phyloP scores from a whole-genome alignment of 2,888 invertebrate species.

The Pemphredon lugubris region DNA sequence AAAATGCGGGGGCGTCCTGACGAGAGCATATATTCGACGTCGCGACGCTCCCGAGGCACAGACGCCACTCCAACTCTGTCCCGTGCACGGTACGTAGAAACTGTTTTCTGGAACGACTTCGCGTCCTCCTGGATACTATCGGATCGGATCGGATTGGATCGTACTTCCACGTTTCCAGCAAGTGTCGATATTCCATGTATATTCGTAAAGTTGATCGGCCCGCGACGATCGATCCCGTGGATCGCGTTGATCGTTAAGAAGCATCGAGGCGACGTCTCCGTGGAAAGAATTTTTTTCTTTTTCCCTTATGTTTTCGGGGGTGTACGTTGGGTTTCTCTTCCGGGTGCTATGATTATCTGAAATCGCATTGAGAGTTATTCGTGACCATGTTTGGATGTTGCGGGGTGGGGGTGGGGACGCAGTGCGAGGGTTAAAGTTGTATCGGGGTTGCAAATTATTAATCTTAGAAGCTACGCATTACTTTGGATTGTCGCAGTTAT shows the following conservation, averaged over 20 bases:
- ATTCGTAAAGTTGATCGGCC: neutral
- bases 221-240: neutral
- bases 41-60: slow-evolving; percentile 78
- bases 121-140: slow-evolving; percentile 29
- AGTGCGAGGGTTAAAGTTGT: too few species aligned
- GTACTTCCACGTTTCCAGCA: neutral
- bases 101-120: slow-evolving; percentile 39
- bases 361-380: neutral
- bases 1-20: slow-evolving; percentile 79
- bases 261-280: neutral
- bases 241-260: neutral
- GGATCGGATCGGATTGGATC: too few species aligned
- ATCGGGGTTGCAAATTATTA: too few species aligned
- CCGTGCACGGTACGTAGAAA: slow-evolving; percentile 80
- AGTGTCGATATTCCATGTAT: too few species aligned
- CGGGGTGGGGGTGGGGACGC: too few species aligned
- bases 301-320: slow-evolving; percentile 29
- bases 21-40: slow-evolving; percentile 81
- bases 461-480: too few species aligned
- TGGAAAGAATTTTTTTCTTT: too few species aligned
- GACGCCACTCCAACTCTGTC: slow-evolving; percentile 80
- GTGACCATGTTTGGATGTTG: too few species aligned
- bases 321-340: slow-evolving; percentile 10
- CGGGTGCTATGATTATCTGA: neutral
- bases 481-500: too few species aligned